Conservation (phyloP, 2,113 vertebrate species). For the Petrocephalus microphthalmus region DNA sequence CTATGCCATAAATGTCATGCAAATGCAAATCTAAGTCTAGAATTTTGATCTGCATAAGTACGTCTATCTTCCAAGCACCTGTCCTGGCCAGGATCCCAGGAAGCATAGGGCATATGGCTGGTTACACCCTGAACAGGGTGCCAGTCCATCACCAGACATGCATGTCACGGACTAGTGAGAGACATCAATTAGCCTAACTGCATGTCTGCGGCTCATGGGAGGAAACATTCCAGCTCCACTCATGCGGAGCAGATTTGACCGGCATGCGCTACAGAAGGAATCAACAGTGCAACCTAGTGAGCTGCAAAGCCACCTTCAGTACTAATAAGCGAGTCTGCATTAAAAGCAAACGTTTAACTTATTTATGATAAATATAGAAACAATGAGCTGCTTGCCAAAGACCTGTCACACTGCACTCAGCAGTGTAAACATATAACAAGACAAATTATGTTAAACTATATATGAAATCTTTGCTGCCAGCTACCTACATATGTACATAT, state of each 20-base stretch:
- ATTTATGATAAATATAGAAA: not conserved
- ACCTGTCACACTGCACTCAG: not conserved
- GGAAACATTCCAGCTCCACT: not conserved
- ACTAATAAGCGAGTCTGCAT: not conserved
- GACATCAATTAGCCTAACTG: not conserved
- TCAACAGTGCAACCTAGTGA: not conserved
- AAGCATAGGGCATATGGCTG: not conserved
- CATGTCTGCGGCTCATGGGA: not conserved
- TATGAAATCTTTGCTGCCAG: not conserved
- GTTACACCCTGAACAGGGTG: not conserved
- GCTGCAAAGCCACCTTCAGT: not conserved
- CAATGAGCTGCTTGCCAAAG: not conserved
- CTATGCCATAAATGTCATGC: not conserved
- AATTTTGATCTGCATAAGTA: not conserved
- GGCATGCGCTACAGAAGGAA: not conserved
- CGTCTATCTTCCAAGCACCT: not conserved
- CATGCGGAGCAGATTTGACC: not conserved
- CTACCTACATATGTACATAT: not conserved
- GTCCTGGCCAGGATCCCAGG: not conserved
- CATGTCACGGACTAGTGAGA: not conserved
- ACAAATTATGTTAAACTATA: not conserved
- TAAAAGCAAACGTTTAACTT: not conserved
- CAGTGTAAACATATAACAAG: not conserved
- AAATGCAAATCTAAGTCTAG: not conserved
- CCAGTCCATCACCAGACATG: not conserved